These are phyloP conservation scores for Danio rerio DNA, from an alignment of 2,113 vertebrate genomes.

Conservation along the genomic window DNA sequence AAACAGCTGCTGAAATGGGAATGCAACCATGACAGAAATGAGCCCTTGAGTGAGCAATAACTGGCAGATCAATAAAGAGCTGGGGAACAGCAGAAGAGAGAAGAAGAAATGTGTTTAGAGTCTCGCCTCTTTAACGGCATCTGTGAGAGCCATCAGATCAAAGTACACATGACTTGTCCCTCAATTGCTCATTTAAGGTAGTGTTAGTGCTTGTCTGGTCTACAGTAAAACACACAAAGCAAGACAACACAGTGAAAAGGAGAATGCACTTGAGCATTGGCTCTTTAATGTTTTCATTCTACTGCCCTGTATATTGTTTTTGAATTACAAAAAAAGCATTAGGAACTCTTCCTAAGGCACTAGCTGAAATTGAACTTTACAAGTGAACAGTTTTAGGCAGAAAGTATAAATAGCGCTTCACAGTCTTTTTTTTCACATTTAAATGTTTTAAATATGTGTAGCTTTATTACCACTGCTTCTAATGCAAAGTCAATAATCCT, in stretches of 20 bases:
- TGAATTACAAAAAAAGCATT: background rate
- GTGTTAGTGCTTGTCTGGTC: conserved; percentile 11
- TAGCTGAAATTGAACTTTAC: background rate
- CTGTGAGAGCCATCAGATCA: conserved; percentile 46
- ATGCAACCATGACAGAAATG: conserved; percentile 51
- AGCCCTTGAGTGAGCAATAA: conserved; percentile 55
- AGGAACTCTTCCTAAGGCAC: background rate
- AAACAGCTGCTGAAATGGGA: conserved; percentile 35
- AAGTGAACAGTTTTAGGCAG: too few species aligned
- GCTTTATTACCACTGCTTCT: too few species aligned
- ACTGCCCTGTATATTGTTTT: background rate
- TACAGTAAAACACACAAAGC: conserved; percentile 23
- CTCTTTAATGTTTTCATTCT: background rate
- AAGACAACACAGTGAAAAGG: background rate
- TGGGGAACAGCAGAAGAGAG: conserved; percentile 35
- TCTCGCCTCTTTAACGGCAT: conserved; percentile 46
- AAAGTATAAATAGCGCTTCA: background rate
- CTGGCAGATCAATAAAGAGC: conserved; percentile 60
- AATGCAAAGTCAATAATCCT: background rate
- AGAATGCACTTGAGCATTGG: background rate
- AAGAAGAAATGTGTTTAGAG: conserved; percentile 32
- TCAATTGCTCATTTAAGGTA: conserved; percentile 29
- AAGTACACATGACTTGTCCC: conserved; percentile 3
- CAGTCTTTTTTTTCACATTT: too few species aligned
- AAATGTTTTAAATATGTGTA: too few species aligned